Evolutionary conservation across 2,113 vertebrate genomes (phyloP), one percentile per base, ranked within the genome.

Genomic region (Phalacrocorax aristotelis): DNA sequence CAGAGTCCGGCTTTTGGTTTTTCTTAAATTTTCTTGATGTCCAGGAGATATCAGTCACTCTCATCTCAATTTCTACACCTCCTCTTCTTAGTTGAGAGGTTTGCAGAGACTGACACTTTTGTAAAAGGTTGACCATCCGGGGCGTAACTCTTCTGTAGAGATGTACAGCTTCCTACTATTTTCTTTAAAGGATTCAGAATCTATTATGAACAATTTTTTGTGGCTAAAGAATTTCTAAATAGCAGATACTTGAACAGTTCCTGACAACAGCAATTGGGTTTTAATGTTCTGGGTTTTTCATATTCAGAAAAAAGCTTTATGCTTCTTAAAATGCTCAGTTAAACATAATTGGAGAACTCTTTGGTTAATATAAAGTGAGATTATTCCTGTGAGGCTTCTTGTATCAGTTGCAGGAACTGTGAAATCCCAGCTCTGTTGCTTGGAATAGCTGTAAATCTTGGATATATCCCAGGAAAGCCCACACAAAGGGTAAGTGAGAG

Each of bases 401-500:
- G 66, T 40, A 89, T 87, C 77, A 46, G 27, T 82, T 95, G 78
- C 81, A 80, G 75, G 81, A 93, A 94, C 90, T 94, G 92, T 96
- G 95, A 95, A 95, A 89, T 94, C 91, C 89, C 89, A 93, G 74
- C 86, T 91, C 87, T 77, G 78, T 90, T 95, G 15, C 96, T 93
- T 94, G 93, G 89, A 96, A 94, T 96, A 96, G 89, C 87, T 95
- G 74, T 83, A 91, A 85, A 66, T 90, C 81, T 95, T 96, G 95
- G 91, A 91, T 46, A 34, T 58, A 64, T 40, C 77, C 89, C 94
- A 96, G 89, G 57, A 85, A 92, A 94, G 62, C 89, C 97, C 88
- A 95, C 90, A 16, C 95, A 95, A 96, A 96, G 89, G 76, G 93
- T 95, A 95, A 93, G 93, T 96, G 95, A 90, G 88, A 93, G 55